Base-by-base conservation (phyloP, 1,140 invertebrate species). In the Eupristina koningsbergeri region DNA sequence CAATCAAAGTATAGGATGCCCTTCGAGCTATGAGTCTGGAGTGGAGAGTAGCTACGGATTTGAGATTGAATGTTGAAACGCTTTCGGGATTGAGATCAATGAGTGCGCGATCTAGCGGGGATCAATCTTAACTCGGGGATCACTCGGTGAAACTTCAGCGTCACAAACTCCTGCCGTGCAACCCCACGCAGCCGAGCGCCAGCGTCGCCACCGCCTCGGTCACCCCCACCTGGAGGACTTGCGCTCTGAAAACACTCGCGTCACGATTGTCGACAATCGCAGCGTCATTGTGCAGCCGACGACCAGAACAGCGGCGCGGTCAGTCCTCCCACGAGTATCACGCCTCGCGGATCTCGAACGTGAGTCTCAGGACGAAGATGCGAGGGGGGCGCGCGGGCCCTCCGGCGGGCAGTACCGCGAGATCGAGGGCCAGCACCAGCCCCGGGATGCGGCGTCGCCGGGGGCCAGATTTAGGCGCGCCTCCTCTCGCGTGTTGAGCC, bases 221-320 rank as follows among this genome's bases (percentile, higher is more conserved):
- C 29, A 11, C 71, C 5, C 41, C 13, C 31, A 26, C 41, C 5
- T 41, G 22, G 41, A 1, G 26, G n/a, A 29, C 22, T 45, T 50
- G 73, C 73, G 73, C 45, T 15, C 50, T 13, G 2, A 8, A n/a
- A 29, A 47, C n/a, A 29, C 13, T 53, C n/a, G n/a, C 11, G 45
- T 50, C 41, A 11, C 29, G 7, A 6, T 31, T 31, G 63, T 13
- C 41, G 45, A 26, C 73, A 39, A 36, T 8, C 67, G 67, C 67
- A 71, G 67, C 36, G 67, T 74, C 73, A 74, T 74, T 74, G 73
- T 74, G 73, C 73, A 74, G 41, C 73, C 73, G 73, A 29, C 73
- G 41, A 50, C 73, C 73, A 29, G 45, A 36, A 36, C 19, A 71
- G 9, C 34, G 41, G 22, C 67, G 39, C 67, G 67, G 36, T 26